These are phyloP conservation scores for Oryzias dopingdopingensis DNA, from an alignment of 2,797 vertebrate genomes.

Conservation along the genomic window DNA sequence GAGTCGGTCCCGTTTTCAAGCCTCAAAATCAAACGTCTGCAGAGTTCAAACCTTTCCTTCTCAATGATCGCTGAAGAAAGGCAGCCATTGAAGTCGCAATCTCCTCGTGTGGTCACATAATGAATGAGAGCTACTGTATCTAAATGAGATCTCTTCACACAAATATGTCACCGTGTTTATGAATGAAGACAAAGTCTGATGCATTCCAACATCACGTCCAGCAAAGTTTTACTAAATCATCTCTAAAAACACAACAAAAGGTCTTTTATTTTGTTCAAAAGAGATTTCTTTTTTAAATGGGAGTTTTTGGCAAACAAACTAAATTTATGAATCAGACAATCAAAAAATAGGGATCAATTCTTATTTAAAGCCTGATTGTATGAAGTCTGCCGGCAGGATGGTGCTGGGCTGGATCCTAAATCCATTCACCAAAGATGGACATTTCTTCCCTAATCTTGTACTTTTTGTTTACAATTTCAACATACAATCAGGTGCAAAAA, in stretches of 20 bases:
- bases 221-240: neutral
- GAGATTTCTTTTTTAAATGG: neutral
- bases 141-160: slow-evolving; percentile 63
- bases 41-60: slow-evolving; percentile 11
- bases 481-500: no score
- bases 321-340: no score
- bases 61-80: slow-evolving; percentile 22
- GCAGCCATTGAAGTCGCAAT: slow-evolving; percentile 44
- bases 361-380: no score
- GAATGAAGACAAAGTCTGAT: neutral
- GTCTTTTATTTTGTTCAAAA: neutral
- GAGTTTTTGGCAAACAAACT: no score
- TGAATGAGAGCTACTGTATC: slow-evolving; percentile 45
- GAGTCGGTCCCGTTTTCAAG: no score
- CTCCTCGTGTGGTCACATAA: slow-evolving; percentile 35
- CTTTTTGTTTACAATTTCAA: no score
- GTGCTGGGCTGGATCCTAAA: no score
- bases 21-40: slow-evolving; percentile 5
- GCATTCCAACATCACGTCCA: neutral
- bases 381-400: no score
- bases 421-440: no score
- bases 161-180: slow-evolving; percentile 6
- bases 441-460: no score
- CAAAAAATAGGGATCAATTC: no score
- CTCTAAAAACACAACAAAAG: no score